Evolutionary conservation across 1,140 invertebrate genomes (phyloP).

Genomic region (honey bee (Apis mellifera)): DNA sequence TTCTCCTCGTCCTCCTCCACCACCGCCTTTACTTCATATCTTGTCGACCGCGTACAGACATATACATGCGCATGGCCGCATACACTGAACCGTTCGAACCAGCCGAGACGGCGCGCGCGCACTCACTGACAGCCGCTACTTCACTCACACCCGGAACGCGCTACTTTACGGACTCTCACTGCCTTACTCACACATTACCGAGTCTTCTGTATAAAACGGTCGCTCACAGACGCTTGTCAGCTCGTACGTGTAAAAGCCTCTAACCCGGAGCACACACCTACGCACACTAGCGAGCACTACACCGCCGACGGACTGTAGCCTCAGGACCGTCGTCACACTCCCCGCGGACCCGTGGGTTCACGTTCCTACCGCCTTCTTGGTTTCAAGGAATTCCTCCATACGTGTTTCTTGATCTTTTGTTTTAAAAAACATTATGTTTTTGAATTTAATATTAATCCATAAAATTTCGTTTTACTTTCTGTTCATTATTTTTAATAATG

Average conservation of each 20-base stretch:
- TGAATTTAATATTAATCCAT: conserved; percentile 20
- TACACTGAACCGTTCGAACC: conserved; percentile 47
- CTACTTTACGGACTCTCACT: conserved; percentile 28
- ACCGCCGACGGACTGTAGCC: conserved; percentile 33
- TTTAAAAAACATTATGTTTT: conserved; percentile 20
- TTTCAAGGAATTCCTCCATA: conserved; percentile 29
- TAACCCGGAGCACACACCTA: conserved; percentile 62
- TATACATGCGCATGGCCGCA: conserved; percentile 25
- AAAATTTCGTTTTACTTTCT: conserved; percentile 21
- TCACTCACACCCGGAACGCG: conserved; percentile 19
- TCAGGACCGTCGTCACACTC: conserved; percentile 47
- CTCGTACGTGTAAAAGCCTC: conserved; percentile 39
- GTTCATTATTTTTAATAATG: conserved; percentile 1
- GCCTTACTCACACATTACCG: conserved; percentile 11
- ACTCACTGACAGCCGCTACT: conserved; percentile 38
- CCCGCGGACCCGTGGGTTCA: conserved; percentile 17
- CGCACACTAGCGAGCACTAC: conserved; percentile 41
- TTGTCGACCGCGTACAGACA: conserved; percentile 30
- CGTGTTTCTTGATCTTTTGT: neutral
- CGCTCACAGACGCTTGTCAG: neutral
- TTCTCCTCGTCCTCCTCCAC: conserved; percentile 44
- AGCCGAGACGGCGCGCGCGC: conserved; percentile 47
- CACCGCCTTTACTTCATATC: conserved; percentile 52
- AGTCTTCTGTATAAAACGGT: conserved; percentile 5
- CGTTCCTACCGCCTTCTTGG: conserved; percentile 10